These are phyloP conservation scores for Sabatieria punctata DNA, from an alignment of 2,888 invertebrate species.

Conservation along the genomic window DNA sequence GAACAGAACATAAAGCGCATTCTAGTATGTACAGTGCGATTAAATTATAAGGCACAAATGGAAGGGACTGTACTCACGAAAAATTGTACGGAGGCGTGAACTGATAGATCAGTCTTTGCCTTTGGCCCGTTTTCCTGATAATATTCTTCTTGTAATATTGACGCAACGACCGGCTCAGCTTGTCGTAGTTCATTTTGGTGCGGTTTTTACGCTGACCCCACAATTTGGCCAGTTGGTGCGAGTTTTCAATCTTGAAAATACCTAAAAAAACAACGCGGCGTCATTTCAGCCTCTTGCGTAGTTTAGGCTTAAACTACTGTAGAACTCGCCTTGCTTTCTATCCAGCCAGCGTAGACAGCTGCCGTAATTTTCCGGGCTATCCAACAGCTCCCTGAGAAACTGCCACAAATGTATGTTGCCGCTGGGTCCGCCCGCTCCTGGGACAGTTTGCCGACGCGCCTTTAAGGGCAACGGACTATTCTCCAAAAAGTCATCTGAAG, in stretches of 20 bases:
- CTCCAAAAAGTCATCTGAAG: no score
- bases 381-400: conserved; percentile 82
- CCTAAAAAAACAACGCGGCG: conserved; percentile 24
- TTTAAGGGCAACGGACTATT: background rate
- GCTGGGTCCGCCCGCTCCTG: conserved; percentile 7
- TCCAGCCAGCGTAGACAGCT: conserved; percentile 95
- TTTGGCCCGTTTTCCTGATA: conserved; percentile 91
- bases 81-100: conserved; percentile 39
- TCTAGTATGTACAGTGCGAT: no score
- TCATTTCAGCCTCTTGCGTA: conserved; percentile 4
- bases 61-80: no score
- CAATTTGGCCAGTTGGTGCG: conserved; percentile 80
- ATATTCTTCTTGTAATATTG: conserved; percentile 99
- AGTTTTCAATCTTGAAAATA: conserved; percentile 95
- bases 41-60: no score
- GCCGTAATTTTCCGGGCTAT: conserved; percentile 68
- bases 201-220: conserved; percentile 97
- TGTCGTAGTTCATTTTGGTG: conserved; percentile 99
- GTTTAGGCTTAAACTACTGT: conserved; percentile 1
- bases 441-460: background rate
- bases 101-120: conserved; percentile 89
- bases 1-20: no score
- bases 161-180: conserved; percentile 83
- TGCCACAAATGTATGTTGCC: conserved; percentile 83
- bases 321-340: conserved; percentile 52